phyloP scores from a whole-genome alignment of 2,888 invertebrate species.

The Apoda limacodes region DNA sequence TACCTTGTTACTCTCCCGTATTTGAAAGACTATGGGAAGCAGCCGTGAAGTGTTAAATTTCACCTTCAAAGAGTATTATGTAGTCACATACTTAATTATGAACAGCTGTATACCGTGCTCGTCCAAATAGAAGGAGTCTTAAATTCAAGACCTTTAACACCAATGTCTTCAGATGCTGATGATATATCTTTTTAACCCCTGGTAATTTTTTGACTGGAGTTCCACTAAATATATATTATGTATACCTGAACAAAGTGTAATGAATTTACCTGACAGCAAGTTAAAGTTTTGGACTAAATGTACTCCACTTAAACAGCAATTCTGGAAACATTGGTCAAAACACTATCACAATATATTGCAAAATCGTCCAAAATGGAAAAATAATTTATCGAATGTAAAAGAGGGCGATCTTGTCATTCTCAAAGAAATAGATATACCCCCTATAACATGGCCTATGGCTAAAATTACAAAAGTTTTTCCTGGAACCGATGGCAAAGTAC shows the following conservation, averaged over 20 bases:
- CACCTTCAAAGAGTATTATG: too few species aligned
- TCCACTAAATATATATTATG: slow-evolving; percentile 8
- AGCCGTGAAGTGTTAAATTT: too few species aligned
- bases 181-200: slow-evolving; percentile 13
- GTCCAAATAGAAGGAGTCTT: slow-evolving; percentile 16
- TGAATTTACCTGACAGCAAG: slow-evolving; percentile 3
- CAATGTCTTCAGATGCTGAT: slow-evolving; percentile 4
- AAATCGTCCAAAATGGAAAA: slow-evolving; percentile 12
- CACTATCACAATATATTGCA: slow-evolving; percentile 14
- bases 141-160: slow-evolving; percentile 12
- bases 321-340: slow-evolving; percentile 16
- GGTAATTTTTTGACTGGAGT: slow-evolving; percentile 12
- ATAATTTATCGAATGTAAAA: slow-evolving; percentile 8
- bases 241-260: slow-evolving; percentile 9
- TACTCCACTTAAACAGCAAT: slow-evolving; percentile 14
- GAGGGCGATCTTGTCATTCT: slow-evolving; percentile 13
- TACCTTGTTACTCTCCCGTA: too few species aligned
- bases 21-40: too few species aligned
- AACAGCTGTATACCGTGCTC: slow-evolving; percentile 13
- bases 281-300: slow-evolving; percentile 8
- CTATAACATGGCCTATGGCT: slow-evolving; percentile 11
- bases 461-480: slow-evolving; percentile 7
- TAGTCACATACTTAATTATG: too few species aligned
- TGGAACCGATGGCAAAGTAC: slow-evolving; percentile 10
- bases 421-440: slow-evolving; percentile 3